Base-by-base conservation (phyloP, 2,797 vertebrate genomes). In the Aplochiton taeniatus region DNA sequence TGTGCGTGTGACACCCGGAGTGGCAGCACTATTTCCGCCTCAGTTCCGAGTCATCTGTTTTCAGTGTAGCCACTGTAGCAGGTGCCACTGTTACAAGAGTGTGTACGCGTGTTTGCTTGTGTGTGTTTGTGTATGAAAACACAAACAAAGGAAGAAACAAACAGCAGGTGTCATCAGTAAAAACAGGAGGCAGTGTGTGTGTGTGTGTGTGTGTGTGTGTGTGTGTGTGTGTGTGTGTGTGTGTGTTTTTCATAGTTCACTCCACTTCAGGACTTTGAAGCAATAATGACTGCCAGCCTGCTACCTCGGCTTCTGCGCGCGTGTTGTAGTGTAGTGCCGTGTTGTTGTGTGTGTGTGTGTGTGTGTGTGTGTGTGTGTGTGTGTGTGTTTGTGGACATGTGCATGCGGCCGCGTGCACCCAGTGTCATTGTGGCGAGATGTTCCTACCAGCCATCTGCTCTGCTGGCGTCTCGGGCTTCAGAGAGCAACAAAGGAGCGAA, bases 371-470 rank as follows among this genome's bases (percentile, higher is more conserved):
- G 8, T 42, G 56, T 58, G n/a, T 17, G n/a, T 43, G 2, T 42
- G n/a, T 41, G 42, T 14, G 48, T 17, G 69, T 69, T 68, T 77
- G 80, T 17, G 69, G 72, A 72, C 82, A 76, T 83, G 85, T 86
- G 87, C 88, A 87, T 81, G 84, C 71, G 70, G 82, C n/a, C n/a
- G n/a, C n/a, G n/a, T n/a, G n/a, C n/a, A n/a, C n/a, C n/a, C n/a
- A n/a, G n/a, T n/a, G n/a, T n/a, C n/a, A n/a, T n/a, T 80, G 84
- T 82, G 75, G 72, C 64, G 78, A 77, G 72, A 87, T 79, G 82
- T 85, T 85, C 80, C 51, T 72, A 78, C 63, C 80, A 80, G 87
- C 89, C 89, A 89, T 90, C 89, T 90, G 89, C 76, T 89, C 81
- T 65, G 68, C 76, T 87, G 86, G 81, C 81, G 83, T 86, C 84